Conservation (phyloP, 2,113 vertebrate genomes). For the Potamarius usumacintae region DNA sequence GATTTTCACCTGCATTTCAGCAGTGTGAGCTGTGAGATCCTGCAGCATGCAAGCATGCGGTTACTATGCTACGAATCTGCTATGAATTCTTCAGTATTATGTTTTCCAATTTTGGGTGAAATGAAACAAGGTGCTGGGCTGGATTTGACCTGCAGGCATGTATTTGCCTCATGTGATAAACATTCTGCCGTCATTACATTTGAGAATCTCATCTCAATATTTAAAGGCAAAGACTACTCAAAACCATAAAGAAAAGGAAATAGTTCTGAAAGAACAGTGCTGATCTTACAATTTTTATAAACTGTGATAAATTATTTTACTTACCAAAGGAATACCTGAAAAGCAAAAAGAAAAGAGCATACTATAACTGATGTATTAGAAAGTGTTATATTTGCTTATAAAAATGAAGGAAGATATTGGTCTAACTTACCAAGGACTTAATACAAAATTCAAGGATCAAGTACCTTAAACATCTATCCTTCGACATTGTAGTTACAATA, state of each 20-base stretch:
- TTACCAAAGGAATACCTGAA: conserved; percentile 78
- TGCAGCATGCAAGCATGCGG: not conserved
- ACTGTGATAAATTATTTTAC: conserved; percentile 44
- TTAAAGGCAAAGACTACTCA: not conserved
- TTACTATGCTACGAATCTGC: not conserved
- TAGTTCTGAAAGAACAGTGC: not conserved
- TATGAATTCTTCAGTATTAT: not conserved
- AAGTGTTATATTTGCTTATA: not conserved
- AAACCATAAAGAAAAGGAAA: not conserved
- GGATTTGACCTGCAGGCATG: not conserved
- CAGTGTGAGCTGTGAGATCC: not conserved
- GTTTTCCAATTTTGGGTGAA: not conserved
- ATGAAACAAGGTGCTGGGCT: not conserved
- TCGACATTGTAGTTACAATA: not conserved
- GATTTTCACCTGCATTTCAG: not conserved
- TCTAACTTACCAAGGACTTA: not conserved
- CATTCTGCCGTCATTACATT: not conserved
- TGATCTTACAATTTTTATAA: not conserved
- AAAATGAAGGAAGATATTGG: not conserved
- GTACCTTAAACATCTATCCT: not conserved
- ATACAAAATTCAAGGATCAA: not conserved
- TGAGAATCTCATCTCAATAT: not conserved
- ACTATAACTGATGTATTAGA: not conserved
- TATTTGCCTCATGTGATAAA: not conserved
- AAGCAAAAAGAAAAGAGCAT: conserved; percentile 11